phyloP scores from a whole-genome alignment of 2,797 vertebrate species.

The Anguilla anguilla region DNA sequence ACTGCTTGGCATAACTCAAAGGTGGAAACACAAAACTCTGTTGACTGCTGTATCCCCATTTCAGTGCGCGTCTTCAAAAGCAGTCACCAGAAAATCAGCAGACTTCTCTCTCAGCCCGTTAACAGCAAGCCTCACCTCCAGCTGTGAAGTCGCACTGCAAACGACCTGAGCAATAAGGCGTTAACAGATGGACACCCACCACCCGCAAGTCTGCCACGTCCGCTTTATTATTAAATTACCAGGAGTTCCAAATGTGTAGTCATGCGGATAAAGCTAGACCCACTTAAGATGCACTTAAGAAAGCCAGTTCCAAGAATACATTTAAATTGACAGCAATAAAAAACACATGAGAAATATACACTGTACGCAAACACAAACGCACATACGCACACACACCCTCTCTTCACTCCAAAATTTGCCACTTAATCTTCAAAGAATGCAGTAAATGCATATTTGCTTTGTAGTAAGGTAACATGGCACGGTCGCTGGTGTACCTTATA shows the following conservation, averaged over 20 bases:
- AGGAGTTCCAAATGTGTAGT: neutral
- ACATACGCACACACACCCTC: slow-evolving; percentile 2
- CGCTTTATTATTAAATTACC: neutral
- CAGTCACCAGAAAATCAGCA: slow-evolving; percentile 40
- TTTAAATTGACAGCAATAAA: neutral
- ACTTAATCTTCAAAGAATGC: neutral
- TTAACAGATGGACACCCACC: slow-evolving; percentile 22
- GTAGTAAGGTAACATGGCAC: neutral
- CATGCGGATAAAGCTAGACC: neutral
- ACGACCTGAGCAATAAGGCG: neutral
- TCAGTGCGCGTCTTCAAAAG: slow-evolving; percentile 49
- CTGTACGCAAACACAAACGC: neutral
- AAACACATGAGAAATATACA: neutral
- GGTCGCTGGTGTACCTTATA: neutral
- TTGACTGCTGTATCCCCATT: slow-evolving; percentile 57
- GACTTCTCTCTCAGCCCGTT: slow-evolving; percentile 36
- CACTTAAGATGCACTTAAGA: neutral
- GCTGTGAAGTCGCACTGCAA: slow-evolving; percentile 15
- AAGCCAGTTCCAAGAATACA: neutral
- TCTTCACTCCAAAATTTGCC: neutral
- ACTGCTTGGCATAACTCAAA: neutral
- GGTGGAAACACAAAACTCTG: slow-evolving; percentile 33
- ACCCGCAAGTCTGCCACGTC: slow-evolving; percentile 30
- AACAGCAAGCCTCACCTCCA: slow-evolving; percentile 34
- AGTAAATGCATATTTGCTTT: neutral